Conservation (phyloP, 2,888 invertebrate genomes). For the Malthinus seriepunctatus region DNA sequence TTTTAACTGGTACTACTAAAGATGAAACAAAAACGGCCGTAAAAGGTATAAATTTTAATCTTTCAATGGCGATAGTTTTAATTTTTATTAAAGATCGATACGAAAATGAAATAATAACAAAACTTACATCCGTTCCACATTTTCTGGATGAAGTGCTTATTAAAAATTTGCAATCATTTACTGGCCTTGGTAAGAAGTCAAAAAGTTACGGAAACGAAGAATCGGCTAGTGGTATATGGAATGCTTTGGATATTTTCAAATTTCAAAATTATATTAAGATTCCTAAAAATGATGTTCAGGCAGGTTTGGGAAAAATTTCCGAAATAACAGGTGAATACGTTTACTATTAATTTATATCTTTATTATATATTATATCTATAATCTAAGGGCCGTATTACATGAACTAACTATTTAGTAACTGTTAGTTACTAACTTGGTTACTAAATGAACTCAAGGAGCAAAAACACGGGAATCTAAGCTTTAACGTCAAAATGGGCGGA, state of each 20-base stretch:
- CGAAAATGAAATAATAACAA: slow-evolving; percentile 50
- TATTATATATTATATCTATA: too few species aligned
- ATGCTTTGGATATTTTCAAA: slow-evolving; percentile 40
- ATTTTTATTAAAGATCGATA: slow-evolving; percentile 40
- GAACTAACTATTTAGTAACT: too few species aligned
- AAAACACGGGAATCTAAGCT: too few species aligned
- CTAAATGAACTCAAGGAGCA: too few species aligned
- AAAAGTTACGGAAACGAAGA: slow-evolving; percentile 1
- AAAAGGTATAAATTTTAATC: slow-evolving; percentile 53
- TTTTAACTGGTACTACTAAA: slow-evolving; percentile 73
- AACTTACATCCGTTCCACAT: slow-evolving; percentile 51
- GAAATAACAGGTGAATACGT: slow-evolving; percentile 60
- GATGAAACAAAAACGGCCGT: slow-evolving; percentile 72
- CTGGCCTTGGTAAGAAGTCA: slow-evolving; percentile 41
- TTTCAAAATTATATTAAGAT: slow-evolving; percentile 49
- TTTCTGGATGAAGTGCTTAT: slow-evolving; percentile 53
- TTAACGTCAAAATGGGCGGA: too few species aligned
- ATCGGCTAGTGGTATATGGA: slow-evolving; percentile 20
- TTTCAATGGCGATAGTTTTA: not conserved
- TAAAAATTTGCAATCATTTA: slow-evolving; percentile 50
- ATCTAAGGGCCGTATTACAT: too few species aligned
- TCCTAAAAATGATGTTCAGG: slow-evolving; percentile 45
- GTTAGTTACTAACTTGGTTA: too few species aligned
- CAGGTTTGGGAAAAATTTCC: slow-evolving; percentile 61
- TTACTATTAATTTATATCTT: not conserved